phyloP scores from a whole-genome alignment of 2,113 vertebrate genomes.

The Stomatorhinus ivindoensis region DNA sequence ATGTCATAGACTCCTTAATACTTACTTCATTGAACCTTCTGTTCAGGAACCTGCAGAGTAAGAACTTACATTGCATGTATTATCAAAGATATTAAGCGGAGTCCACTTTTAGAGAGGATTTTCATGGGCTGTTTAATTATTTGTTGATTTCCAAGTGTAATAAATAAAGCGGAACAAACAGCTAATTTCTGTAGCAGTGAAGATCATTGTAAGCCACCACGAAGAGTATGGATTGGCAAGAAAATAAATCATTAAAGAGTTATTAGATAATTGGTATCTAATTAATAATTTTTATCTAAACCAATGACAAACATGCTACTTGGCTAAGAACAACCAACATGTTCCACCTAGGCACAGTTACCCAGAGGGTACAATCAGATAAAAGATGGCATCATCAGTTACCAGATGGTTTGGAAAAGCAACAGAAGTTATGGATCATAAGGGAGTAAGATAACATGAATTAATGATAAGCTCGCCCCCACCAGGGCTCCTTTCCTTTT shows the following conservation, averaged over 20 bases:
- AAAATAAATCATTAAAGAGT: background rate
- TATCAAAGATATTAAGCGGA: background rate
- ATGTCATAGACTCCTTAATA: background rate
- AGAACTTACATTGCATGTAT: background rate
- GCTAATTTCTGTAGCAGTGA: background rate
- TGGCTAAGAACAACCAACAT: background rate
- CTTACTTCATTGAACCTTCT: background rate
- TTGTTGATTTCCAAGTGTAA: constrained; percentile 36
- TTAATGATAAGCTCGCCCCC: background rate
- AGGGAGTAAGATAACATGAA: background rate
- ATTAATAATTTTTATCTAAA: background rate
- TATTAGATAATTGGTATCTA: background rate
- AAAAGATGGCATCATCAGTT: background rate
- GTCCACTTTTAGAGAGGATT: background rate
- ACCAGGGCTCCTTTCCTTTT: background rate
- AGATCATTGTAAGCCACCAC: background rate
- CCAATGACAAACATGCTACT: background rate
- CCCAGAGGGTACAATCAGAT: background rate
- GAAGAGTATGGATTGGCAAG: background rate
- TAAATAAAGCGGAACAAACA: constrained; percentile 41
- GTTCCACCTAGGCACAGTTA: background rate
- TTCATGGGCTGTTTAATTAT: constrained; percentile 47
- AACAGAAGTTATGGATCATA: background rate
- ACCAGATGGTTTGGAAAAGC: background rate
- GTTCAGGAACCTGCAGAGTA: background rate